phyloP scores from a whole-genome alignment of 1,140 invertebrate genomes.

The Protaetia brevitarsis region DNA sequence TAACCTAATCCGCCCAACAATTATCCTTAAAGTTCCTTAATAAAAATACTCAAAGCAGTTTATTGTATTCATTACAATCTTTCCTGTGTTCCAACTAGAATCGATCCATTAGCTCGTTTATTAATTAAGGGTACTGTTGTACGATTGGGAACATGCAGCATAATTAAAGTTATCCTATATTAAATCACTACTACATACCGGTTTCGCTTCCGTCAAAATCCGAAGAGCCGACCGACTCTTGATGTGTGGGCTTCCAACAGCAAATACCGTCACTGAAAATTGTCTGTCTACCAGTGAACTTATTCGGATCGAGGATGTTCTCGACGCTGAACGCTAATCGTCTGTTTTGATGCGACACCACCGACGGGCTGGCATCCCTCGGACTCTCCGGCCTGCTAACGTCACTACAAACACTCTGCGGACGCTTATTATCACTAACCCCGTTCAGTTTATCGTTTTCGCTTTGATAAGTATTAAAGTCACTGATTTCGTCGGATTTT shows the following conservation, averaged over 20 bases:
- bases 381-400: constrained; percentile 48
- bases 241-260: constrained; percentile 61
- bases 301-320: constrained; percentile 86
- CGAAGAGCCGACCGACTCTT: constrained; percentile 46
- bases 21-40: no score
- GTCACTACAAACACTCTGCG: constrained; percentile 51
- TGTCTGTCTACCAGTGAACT: constrained; percentile 73
- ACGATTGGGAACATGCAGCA: no score
- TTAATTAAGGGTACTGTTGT: no score
- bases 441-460: constrained; percentile 30
- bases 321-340: constrained; percentile 83
- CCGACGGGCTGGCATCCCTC: constrained; percentile 46
- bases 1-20: no score
- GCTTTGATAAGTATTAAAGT: constrained; percentile 37
- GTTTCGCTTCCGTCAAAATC: constrained; percentile 56
- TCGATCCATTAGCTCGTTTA: no score
- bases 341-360: constrained; percentile 46
- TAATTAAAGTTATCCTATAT: neutral
- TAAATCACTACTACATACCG: constrained; percentile 42
- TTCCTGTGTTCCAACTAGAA: no score
- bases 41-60: no score
- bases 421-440: constrained; percentile 38
- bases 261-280: constrained; percentile 49
- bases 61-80: no score
- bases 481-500: constrained; percentile 38